These are phyloP conservation scores for Lontra canadensis DNA, from an alignment of 2,113 vertebrate species.

Conservation along the genomic window DNA sequence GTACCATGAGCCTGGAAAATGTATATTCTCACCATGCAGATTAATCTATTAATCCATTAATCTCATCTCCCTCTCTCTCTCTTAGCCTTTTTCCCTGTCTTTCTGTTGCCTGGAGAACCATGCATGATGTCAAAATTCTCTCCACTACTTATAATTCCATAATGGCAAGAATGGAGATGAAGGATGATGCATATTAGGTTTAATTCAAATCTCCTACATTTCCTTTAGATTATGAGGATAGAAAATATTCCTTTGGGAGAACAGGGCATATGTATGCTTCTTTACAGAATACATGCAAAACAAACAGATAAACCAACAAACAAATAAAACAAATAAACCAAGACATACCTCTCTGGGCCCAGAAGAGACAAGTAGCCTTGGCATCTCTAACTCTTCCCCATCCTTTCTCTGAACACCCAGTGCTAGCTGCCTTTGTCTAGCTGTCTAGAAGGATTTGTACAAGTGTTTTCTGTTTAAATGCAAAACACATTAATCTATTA, in stretches of 20 bases:
- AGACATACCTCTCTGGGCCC: not conserved
- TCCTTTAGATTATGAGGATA: not conserved
- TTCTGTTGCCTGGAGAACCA: not conserved
- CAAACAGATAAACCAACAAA: not conserved
- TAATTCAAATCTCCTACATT: constrained; percentile 16
- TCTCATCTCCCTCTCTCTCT: not conserved
- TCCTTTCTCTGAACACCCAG: not conserved
- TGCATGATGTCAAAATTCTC: not conserved
- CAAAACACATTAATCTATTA: not conserved
- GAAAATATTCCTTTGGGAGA: not conserved
- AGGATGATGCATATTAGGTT: not conserved
- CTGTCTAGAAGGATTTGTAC: not conserved
- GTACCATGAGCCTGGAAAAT: not conserved
- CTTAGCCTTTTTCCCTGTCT: not conserved
- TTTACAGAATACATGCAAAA: not conserved
- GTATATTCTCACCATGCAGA: not conserved
- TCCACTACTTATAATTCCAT: not conserved
- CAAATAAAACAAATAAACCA: not conserved
- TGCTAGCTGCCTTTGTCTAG: not conserved
- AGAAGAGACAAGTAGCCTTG: not conserved
- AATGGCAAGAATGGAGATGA: not conserved
- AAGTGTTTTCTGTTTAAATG: not conserved
- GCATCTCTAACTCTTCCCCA: not conserved
- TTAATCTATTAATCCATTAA: not conserved
- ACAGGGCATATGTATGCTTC: not conserved